Percentiles rank a stretch among this genome's conserved stretches.
These are phyloP conservation scores for Pristis pectinata DNA, from an alignment of 2,797 vertebrate species.

Conservation along the genomic window DNA sequence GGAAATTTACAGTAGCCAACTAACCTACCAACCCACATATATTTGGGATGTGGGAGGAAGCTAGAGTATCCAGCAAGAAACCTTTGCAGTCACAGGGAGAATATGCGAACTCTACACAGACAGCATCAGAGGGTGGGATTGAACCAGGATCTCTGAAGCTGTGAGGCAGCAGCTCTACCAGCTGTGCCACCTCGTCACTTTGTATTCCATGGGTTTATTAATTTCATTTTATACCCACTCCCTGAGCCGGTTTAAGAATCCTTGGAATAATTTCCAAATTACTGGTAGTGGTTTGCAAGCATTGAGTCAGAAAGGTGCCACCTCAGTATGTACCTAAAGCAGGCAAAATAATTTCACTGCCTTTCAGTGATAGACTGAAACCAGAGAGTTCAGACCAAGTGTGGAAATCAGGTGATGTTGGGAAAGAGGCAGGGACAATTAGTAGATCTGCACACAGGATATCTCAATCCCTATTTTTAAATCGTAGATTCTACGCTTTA, in stretches of 20 bases:
- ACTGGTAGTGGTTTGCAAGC: background rate
- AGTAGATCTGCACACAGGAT: background rate
- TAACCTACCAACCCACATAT: too few relatives aligned
- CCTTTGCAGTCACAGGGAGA: too few relatives aligned
- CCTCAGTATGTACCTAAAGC: background rate
- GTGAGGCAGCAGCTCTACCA: too few relatives aligned
- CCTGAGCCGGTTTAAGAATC: background rate
- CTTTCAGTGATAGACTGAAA: background rate
- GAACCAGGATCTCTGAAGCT: too few relatives aligned
- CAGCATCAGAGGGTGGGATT: too few relatives aligned
- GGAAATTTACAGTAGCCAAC: too few relatives aligned
- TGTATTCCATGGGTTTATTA: background rate
- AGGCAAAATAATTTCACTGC: background rate
- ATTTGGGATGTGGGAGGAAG: too few relatives aligned
- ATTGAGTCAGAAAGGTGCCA: background rate
- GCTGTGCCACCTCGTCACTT: too few relatives aligned
- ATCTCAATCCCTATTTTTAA: background rate
- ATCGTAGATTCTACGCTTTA: too few relatives aligned
- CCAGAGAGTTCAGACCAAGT: background rate
- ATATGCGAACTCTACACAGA: too few relatives aligned
- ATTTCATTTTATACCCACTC: background rate
- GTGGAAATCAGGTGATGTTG: background rate
- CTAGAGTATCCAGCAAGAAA: too few relatives aligned
- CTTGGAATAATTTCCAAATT: background rate
- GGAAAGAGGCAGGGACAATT: background rate